These are phyloP conservation scores for Lophura nycthemera DNA, from an alignment of 2,113 vertebrate species.

Conservation along the genomic window DNA sequence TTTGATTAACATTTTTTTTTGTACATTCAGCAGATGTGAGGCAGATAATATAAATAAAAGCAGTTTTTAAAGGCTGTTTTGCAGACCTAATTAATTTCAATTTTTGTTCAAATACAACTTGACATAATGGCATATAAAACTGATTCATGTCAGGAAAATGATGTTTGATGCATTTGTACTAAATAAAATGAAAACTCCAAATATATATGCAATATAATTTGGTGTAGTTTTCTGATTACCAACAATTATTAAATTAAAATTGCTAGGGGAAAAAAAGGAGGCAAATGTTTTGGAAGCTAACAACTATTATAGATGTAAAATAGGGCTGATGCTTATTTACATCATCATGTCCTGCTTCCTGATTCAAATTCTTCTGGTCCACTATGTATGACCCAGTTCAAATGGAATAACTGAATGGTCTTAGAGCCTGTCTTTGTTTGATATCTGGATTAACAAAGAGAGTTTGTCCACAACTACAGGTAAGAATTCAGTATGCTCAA, in stretches of 20 bases:
- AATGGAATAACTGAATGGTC: background rate
- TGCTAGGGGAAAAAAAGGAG: background rate
- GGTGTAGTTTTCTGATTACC: background rate
- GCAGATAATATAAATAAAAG: background rate
- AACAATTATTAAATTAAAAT: background rate
- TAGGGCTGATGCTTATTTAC: fast-evolving
- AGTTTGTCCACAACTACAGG: background rate
- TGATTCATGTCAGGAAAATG: background rate
- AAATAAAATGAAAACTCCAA: background rate
- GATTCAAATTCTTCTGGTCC: background rate
- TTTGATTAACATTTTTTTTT: background rate
- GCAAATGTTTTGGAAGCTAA: background rate
- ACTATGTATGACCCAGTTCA: background rate
- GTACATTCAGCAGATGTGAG: background rate
- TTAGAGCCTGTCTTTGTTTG: fast-evolving
- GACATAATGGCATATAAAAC: background rate
- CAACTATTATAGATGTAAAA: background rate
- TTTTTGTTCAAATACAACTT: background rate
- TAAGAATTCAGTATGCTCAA: background rate
- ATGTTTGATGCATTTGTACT: background rate
- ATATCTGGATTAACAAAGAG: background rate
- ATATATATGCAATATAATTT: background rate
- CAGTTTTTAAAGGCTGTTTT: background rate
- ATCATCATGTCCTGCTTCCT: background rate
- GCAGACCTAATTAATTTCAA: background rate